Evolutionary conservation across 2,113 vertebrate species (phyloP).

Genomic region (Calcarius ornatus): DNA sequence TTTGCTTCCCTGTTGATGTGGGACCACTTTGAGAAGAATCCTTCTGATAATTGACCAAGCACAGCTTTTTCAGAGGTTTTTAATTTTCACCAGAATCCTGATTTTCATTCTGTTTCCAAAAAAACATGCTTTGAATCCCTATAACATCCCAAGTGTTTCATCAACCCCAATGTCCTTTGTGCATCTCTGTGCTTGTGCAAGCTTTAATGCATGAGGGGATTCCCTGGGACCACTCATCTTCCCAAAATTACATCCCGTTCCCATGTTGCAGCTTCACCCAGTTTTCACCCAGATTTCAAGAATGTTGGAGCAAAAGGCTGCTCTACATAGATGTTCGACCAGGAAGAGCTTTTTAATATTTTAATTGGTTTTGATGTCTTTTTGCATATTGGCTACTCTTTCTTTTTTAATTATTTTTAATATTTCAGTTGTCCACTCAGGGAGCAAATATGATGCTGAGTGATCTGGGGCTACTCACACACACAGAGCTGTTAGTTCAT

Average conservation of each 20-base stretch:
- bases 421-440: not conserved
- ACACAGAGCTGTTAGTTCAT: not conserved
- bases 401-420: not conserved
- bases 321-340: not conserved
- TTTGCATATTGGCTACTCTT: not conserved
- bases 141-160: not conserved
- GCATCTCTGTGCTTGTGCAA: not conserved
- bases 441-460: not conserved
- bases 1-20: not conserved
- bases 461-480: not conserved
- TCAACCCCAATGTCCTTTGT: rapidly evolving
- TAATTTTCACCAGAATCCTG: not conserved
- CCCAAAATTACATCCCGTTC: not conserved
- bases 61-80: not conserved
- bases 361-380: too few relatives aligned
- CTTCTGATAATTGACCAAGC: rapidly evolving
- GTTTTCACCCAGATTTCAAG: not conserved
- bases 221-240: not conserved
- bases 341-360: not conserved
- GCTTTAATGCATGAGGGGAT: not conserved
- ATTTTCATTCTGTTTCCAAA: not conserved
- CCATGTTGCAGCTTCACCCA: not conserved
- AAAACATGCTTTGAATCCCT: rapidly evolving
- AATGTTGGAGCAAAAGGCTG: not conserved
- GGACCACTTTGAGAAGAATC: not conserved